A percentile compares a stretch with the other conserved stretches of the same genome.
Conservation (phyloP, 2,113 vertebrate genomes). For the Mobula hypostoma region DNA sequence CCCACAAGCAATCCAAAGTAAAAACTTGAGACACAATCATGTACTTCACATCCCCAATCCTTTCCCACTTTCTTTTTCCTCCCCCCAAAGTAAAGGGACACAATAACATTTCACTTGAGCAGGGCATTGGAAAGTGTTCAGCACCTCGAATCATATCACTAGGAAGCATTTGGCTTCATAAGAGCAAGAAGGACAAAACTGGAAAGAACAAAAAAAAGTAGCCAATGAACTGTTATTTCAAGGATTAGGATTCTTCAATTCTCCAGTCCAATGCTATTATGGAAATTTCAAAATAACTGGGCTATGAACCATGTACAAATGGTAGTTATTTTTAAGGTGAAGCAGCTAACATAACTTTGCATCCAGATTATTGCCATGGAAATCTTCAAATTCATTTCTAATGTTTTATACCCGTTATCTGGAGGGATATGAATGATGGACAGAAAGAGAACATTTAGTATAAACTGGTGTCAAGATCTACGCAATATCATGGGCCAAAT, state of each 20-base stretch:
- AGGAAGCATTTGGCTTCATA: not conserved
- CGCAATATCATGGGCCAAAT: too few species aligned
- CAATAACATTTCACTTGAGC: not conserved
- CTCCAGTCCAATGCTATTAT: not conserved
- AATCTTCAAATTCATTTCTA: not conserved
- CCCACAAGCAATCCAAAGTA: not conserved
- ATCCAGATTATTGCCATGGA: not conserved
- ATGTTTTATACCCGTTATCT: not conserved
- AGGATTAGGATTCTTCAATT: not conserved
- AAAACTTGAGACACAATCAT: not conserved
- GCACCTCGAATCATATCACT: not conserved
- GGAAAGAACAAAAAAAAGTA: not conserved
- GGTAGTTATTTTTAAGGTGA: not conserved
- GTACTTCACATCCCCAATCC: not conserved
- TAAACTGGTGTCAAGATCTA: too few species aligned
- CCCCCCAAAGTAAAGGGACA: not conserved
- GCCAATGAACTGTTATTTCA: not conserved
- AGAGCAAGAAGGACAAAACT: not conserved
- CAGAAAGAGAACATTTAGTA: too few species aligned
- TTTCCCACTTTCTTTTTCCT: not conserved
- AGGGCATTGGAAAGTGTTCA: not conserved
- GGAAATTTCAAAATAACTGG: not conserved
- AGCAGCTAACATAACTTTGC: not conserved
- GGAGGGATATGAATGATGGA: too few species aligned
- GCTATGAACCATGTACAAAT: not conserved